Percentiles rank a stretch among this genome's conserved stretches.
Evolutionary conservation across 1,140 invertebrate genomes (phyloP).

Genomic region (Brachionus asplanchnoidis): DNA sequence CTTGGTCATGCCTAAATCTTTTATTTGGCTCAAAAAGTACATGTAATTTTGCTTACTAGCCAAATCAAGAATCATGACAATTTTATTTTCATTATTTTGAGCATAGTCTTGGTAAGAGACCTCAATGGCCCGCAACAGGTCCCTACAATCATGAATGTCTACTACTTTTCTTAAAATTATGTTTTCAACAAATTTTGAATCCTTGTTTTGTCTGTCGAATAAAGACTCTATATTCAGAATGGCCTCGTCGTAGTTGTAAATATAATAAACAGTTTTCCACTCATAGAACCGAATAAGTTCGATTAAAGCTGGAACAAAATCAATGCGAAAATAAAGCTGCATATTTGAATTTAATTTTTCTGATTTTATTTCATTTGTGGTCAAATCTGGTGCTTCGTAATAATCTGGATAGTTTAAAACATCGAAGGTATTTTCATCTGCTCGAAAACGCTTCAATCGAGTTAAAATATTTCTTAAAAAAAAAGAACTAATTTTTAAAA

Average conservation of each 20-base stretch:
- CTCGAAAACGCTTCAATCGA: background rate
- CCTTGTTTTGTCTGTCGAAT: conserved; percentile 4
- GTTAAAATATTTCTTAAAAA: background rate
- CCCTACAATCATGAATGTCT: conserved; percentile 29
- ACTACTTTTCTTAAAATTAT: conserved; percentile 1
- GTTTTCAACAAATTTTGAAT: background rate
- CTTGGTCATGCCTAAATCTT: conserved; percentile 35
- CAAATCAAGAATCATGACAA: conserved; percentile 10
- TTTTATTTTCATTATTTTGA: background rate
- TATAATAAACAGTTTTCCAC: conserved; percentile 15
- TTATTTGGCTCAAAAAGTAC: conserved; percentile 24
- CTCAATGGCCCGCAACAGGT: conserved; percentile 32
- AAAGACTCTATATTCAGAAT: conserved; percentile 10
- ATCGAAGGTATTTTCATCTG: background rate
- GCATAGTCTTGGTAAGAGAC: background rate
- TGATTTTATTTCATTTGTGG: background rate
- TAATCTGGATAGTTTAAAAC: background rate
- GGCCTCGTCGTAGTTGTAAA: conserved; percentile 22
- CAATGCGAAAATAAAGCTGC: background rate
- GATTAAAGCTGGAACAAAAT: background rate
- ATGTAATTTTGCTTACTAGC: conserved; percentile 17
- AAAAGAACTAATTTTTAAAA: background rate
- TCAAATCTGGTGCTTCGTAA: background rate
- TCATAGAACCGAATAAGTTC: conserved; percentile 14
- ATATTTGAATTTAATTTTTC: background rate